Conservation (phyloP, 2,797 vertebrate species). For the Limnodromus scolopaceus region DNA sequence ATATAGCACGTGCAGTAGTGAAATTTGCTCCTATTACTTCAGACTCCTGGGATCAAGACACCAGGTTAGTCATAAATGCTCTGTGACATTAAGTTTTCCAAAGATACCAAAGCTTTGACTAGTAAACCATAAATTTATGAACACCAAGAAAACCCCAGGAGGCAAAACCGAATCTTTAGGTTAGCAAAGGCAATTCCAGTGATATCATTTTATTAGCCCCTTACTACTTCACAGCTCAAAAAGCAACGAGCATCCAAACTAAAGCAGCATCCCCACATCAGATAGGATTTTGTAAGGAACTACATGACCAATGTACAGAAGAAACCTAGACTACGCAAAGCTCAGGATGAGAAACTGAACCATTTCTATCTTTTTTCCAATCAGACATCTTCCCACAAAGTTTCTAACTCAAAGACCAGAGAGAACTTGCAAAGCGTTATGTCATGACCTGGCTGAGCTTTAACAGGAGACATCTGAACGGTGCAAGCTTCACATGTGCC, state of each 20-base stretch:
- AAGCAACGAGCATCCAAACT: not conserved
- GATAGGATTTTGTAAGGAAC: not conserved
- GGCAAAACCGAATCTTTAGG: not conserved
- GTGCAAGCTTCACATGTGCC: not conserved
- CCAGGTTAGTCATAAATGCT: slow-evolving; percentile 29
- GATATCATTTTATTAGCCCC: slow-evolving; percentile 8
- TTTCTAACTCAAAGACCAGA: not conserved
- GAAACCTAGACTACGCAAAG: not conserved
- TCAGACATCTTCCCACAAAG: not conserved
- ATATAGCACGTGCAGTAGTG: not conserved
- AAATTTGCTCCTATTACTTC: slow-evolving; percentile 52
- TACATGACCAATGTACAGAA: not conserved
- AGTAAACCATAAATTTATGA: slow-evolving; percentile 31
- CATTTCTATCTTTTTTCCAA: not conserved
- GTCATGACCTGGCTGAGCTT: not conserved
- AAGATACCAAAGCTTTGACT: slow-evolving; percentile 9
- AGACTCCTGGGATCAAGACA: slow-evolving; percentile 39
- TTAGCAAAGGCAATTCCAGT: not conserved
- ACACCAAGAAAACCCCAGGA: not conserved
- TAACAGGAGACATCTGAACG: not conserved
- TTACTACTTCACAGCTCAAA: not conserved
- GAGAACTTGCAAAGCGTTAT: not conserved
- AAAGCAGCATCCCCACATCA: not conserved
- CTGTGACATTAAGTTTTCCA: slow-evolving; percentile 49
- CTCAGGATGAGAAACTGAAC: not conserved